These are phyloP conservation scores for Ridgeia piscesae DNA, from an alignment of 1,140 invertebrate species.

Conservation along the genomic window DNA sequence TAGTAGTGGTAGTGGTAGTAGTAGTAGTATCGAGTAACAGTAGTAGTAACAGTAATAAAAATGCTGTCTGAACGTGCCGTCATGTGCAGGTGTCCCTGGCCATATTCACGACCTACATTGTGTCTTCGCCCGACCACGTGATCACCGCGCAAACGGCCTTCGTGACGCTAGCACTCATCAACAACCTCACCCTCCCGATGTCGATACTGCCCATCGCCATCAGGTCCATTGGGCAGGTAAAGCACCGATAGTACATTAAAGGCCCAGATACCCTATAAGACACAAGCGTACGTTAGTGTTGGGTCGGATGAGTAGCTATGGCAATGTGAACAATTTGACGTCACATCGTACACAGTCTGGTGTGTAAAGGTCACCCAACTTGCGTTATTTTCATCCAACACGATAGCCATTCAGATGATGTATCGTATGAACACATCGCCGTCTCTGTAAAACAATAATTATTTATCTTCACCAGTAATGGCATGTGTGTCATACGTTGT, in stretches of 20 bases:
- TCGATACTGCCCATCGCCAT: slow-evolving; percentile 64
- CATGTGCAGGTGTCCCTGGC: slow-evolving; percentile 60
- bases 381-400: too few species aligned
- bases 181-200: slow-evolving; percentile 91
- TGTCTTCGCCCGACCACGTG: slow-evolving; percentile 54
- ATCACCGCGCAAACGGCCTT: slow-evolving; percentile 71
- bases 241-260: background rate
- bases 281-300: too few species aligned
- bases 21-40: background rate
- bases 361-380: too few species aligned
- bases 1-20: background rate
- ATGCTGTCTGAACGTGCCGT: background rate
- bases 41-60: background rate
- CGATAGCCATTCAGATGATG: too few species aligned
- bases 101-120: slow-evolving; percentile 57
- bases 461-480: too few species aligned
- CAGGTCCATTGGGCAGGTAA: slow-evolving; percentile 40
- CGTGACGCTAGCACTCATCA: slow-evolving; percentile 95
- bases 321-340: too few species aligned
- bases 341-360: too few species aligned
- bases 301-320: too few species aligned
- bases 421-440: too few species aligned
- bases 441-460: too few species aligned
- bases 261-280: too few species aligned
- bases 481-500: too few species aligned